phyloP scores from a whole-genome alignment of 2,113 vertebrate genomes.

The Amphilophus citrinellus region DNA sequence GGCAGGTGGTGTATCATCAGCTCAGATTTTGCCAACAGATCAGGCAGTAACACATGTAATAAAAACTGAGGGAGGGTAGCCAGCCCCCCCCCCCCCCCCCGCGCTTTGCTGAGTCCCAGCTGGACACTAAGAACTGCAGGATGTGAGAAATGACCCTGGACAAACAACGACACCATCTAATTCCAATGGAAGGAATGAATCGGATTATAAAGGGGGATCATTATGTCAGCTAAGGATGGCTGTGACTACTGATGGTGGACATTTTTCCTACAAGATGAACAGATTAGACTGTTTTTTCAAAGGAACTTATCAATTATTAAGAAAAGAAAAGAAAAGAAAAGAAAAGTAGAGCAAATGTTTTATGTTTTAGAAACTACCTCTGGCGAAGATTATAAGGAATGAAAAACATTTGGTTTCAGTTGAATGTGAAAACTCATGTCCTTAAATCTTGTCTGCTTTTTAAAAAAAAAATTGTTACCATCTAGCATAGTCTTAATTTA shows the following conservation, averaged over 20 bases:
- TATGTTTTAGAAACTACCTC: not conserved
- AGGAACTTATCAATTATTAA: not conserved
- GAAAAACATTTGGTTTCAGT: not conserved
- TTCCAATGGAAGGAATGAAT: not conserved
- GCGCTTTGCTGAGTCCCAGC: conserved; percentile 25
- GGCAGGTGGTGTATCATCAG: conserved; percentile 40
- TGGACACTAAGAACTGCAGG: conserved; percentile 34
- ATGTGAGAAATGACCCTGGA: conserved; percentile 24
- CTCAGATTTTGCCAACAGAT: conserved; percentile 39
- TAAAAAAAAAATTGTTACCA: not conserved
- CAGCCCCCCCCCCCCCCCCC: conserved; percentile 18
- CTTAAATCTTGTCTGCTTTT: not conserved
- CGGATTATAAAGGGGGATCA: not conserved
- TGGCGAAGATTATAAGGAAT: not conserved
- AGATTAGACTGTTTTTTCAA: not conserved
- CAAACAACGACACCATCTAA: not conserved
- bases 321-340: not conserved
- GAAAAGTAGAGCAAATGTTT: not conserved
- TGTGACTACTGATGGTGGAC: not conserved
- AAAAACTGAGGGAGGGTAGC: conserved; percentile 46
- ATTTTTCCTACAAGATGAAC: not conserved
- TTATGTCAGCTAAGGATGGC: not conserved
- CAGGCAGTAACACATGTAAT: conserved; percentile 52
- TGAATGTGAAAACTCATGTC: not conserved
- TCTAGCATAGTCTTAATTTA: not conserved